Evolutionary conservation across 2,113 vertebrate species (phyloP).

Genomic region (Benitochromis conjunctus): DNA sequence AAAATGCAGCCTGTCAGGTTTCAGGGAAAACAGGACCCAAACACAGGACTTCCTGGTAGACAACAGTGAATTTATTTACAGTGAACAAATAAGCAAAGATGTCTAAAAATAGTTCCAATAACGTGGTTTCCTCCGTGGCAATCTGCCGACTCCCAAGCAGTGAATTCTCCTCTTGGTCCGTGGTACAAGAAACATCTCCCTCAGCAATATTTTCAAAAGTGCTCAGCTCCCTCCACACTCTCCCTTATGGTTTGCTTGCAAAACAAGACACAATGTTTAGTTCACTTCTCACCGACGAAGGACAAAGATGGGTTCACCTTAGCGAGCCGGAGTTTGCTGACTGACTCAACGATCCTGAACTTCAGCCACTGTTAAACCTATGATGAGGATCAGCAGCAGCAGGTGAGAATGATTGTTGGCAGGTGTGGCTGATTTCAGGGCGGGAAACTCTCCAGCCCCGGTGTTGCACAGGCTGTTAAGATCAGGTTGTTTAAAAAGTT

Average conservation of each 20-base stretch:
- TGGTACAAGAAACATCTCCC: neutral
- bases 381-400: too few species aligned
- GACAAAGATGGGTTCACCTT: too few species aligned
- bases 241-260: neutral
- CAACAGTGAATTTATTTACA: neutral
- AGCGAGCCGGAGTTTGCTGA: too few species aligned
- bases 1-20: too few species aligned
- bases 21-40: neutral
- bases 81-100: neutral
- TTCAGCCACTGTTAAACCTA: too few species aligned
- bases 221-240: neutral
- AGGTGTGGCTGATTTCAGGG: too few species aligned
- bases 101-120: neutral
- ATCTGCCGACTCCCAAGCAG: neutral
- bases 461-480: too few species aligned
- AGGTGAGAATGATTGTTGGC: too few species aligned
- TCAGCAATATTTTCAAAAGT: neutral
- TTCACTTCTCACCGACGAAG: too few species aligned
- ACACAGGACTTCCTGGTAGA: neutral
- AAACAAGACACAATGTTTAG: too few species aligned
- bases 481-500: neutral
- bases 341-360: too few species aligned
- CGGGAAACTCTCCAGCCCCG: too few species aligned
- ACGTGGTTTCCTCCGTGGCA: neutral
- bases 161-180: neutral